Base-by-base conservation (phyloP, 1,140 invertebrate genomes). In the Mesaphorura yosii region DNA sequence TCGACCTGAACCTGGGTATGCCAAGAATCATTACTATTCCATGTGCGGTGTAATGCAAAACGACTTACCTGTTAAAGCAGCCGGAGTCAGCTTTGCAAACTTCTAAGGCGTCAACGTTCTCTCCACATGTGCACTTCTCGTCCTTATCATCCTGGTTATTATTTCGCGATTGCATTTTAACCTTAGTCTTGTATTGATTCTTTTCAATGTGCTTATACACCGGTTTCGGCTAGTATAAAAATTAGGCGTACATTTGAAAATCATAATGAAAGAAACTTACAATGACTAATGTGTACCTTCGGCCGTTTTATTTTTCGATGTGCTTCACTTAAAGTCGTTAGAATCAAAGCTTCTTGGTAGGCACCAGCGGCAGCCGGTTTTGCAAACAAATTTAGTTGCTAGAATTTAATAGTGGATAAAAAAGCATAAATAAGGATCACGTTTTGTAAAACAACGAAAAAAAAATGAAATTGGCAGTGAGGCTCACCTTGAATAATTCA, bases 181-280 rank as follows among this genome's bases (percentile, higher is more conserved):
- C 51, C 4, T 27, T 22, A 37, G 29, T 38, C n/a, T n/a, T n/a
- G n/a, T n/a, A n/a, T n/a, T n/a, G 10, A 55, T 61, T 61, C 19
- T 28, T 46, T 2, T 61, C 52, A 23, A 57, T 61, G 22, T 55
- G 51, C 17, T 55, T 54, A 26, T 61, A 61, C 2, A 52, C 19
- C 17, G 59, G 59, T 26, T 55, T 53, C 0, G 55, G 34, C 55
- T 60, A 22, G 14, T 44, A 40, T 26, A 12, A 38, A 55, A 41
- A 38, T n/a, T n/a, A n/a, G n/a, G n/a, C 44, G 26, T 20, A 46
- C 15, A 22, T 31, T 4, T 10, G 5, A 49, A 40, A 12, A 22
- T 41, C 42, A 14, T 10, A 14, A 34, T 42, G 5, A 26, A 6
- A 7, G 25, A 6, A 46, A 46, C 4, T 28, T 46, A 7, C 7